Conservation (phyloP, 2,888 invertebrate species). For the Linnaemya tessellans region DNA sequence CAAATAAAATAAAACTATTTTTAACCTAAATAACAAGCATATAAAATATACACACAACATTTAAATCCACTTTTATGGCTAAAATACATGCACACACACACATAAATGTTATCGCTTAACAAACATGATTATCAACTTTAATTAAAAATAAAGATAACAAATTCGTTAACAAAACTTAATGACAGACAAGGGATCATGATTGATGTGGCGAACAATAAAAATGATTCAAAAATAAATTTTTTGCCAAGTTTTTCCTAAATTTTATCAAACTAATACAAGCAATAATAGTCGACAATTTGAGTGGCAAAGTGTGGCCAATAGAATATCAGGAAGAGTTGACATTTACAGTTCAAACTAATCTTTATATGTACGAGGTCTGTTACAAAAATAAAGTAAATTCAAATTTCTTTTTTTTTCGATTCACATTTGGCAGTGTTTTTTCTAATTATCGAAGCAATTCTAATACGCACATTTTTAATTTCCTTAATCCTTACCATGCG, state of each 20-base stretch:
- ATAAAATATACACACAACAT: not conserved
- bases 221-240: not conserved
- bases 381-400: too few relatives aligned
- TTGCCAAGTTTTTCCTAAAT: not conserved
- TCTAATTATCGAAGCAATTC: too few relatives aligned
- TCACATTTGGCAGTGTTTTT: too few relatives aligned
- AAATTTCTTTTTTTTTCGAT: too few relatives aligned
- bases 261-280: not conserved
- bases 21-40: not conserved
- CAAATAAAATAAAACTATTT: not conserved
- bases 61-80: not conserved
- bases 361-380: too few relatives aligned
- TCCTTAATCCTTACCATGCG: too few relatives aligned
- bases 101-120: not conserved
- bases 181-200: not conserved
- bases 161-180: slow-evolving; percentile 1
- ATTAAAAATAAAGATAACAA: slow-evolving; percentile 13
- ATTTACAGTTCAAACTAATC: too few relatives aligned
- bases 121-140: not conserved
- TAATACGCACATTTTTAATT: too few relatives aligned
- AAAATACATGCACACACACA: not conserved
- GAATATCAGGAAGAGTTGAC: too few relatives aligned
- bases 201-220: not conserved
- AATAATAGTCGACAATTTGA: not conserved
- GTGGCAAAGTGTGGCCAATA: too few relatives aligned